Evolutionary conservation across 1,140 invertebrate genomes (phyloP), one percentile per base, ranked within the genome.

Genomic region (Drosophila watanabei): DNA sequence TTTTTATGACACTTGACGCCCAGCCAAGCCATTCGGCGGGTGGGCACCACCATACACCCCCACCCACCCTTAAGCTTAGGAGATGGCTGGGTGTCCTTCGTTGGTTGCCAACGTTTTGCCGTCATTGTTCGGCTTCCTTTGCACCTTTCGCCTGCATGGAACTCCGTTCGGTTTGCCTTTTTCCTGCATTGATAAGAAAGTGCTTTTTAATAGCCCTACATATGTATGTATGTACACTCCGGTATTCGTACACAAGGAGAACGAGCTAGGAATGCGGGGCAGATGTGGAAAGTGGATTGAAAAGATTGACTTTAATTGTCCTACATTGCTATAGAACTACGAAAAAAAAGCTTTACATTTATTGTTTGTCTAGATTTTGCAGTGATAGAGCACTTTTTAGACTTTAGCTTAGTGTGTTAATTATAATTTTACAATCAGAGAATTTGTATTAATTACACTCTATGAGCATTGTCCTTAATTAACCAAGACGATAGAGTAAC

Each of bases 1-100:
- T 88, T 89, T 88, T 89, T 88, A 88, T 89, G 85, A 83, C 81
- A 89, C 85, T 88, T 88, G 85, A 88, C 85, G 85, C 85, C 62
- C 60, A 72, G 85, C 85, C 84, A 88, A 82, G 75, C 68, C 63
- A 81, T 57, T 63, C 60, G 72, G 51, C 33, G 56, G 57, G 37
- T 37, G 49, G 20, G 10, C 30, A 24, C 20, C 46, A 28, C 46
- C n/a, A n/a, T n/a, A n/a, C 46, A n/a, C 10, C 8, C 2, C 49
- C 49, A 30, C 11, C 18, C 52, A 56, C 30, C 20, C 52, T 37
- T 56, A 11, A 56, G 52, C 33, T 37, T 28, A 5, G 24, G n/a
- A 11, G 24, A 30, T 30, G 37, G 33, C 33, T 37, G 52, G 33
- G 14, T 37, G 52, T 56, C 52, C 52, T 37, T 37, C 66, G 68